phyloP scores from a whole-genome alignment of 2,888 invertebrate genomes.

The Himalopsyche anomala region DNA sequence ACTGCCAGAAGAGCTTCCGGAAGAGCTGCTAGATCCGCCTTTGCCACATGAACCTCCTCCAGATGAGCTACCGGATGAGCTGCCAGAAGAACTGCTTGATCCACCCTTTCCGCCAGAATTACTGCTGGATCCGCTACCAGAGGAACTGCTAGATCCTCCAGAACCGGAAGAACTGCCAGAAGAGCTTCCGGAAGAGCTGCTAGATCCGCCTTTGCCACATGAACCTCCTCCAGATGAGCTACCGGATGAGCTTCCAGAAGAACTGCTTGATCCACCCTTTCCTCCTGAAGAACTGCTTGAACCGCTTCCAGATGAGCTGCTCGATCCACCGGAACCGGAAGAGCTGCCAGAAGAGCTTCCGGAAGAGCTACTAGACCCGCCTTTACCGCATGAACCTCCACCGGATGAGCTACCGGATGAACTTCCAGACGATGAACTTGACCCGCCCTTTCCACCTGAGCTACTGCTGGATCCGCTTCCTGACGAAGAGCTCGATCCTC shows the following conservation, averaged over 20 bases:
- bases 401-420: neutral
- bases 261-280: neutral
- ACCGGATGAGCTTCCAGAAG: neutral
- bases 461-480: neutral
- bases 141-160: neutral
- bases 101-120: neutral
- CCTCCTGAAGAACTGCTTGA: neutral
- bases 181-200: conserved; percentile 27
- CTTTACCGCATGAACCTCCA: neutral
- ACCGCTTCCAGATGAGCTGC: neutral
- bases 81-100: neutral
- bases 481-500: neutral
- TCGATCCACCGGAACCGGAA: neutral
- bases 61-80: too few species aligned
- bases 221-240: neutral
- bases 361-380: neutral
- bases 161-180: too few species aligned
- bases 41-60: too few species aligned
- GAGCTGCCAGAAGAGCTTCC: conserved; percentile 14
- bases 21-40: too few species aligned
- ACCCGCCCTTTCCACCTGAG: neutral
- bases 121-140: neutral
- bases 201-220: neutral
- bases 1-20: neutral
- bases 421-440: neutral